These are phyloP conservation scores for Hypselothyrea guttata DNA, from an alignment of 2,888 invertebrate species.

Conservation along the genomic window DNA sequence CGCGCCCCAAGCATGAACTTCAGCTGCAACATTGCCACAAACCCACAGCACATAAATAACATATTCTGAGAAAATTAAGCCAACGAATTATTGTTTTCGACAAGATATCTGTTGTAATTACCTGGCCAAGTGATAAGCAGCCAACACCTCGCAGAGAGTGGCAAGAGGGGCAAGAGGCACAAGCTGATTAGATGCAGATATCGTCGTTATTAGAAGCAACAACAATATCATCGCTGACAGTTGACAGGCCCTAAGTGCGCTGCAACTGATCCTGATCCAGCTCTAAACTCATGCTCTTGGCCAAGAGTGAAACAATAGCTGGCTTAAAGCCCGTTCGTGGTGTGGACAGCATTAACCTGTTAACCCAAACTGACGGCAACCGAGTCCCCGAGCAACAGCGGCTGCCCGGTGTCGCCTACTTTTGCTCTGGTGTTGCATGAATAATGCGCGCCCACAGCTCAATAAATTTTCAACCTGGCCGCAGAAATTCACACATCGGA, in stretches of 20 bases:
- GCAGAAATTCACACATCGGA: constrained; percentile 74
- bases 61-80: constrained; percentile 70
- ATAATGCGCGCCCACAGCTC: constrained; percentile 81
- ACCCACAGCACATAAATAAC: constrained; percentile 62
- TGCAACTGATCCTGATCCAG: constrained; percentile 40
- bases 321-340: constrained; percentile 16
- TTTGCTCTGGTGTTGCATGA: constrained; percentile 70
- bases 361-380: constrained; percentile 79
- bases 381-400: constrained; percentile 59
- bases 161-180: constrained; percentile 36
- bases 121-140: constrained; percentile 48
- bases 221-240: constrained; percentile 51
- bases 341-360: constrained; percentile 77
- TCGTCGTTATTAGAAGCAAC: constrained; percentile 54
- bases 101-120: constrained; percentile 72
- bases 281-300: constrained; percentile 5
- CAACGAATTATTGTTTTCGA: constrained; percentile 73
- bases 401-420: constrained; percentile 66
- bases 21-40: constrained; percentile 20
- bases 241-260: constrained; percentile 72
- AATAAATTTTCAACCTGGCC: constrained; percentile 80
- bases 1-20: constrained; percentile 61
- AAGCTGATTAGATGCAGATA: constrained; percentile 52
- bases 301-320: constrained; percentile 66
- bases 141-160: constrained; percentile 59